These are phyloP conservation scores for Jacana jacana DNA, from an alignment of 2,113 vertebrate species.

Conservation along the genomic window DNA sequence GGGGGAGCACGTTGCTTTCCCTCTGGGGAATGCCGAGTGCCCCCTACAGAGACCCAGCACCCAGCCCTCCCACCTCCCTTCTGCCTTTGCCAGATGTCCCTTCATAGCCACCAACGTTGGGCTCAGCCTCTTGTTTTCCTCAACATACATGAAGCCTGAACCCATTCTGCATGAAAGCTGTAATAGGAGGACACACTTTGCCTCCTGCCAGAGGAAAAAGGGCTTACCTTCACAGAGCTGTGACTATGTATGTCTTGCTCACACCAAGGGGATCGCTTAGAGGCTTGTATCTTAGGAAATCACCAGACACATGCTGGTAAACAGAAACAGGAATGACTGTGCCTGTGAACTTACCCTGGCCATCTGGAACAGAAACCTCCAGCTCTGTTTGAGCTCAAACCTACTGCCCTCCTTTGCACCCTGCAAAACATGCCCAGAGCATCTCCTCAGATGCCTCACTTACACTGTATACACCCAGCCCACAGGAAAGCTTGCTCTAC, in stretches of 20 bases:
- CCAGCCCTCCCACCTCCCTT: background rate
- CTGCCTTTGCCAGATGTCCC: background rate
- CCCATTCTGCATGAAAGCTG: background rate
- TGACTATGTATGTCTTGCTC: background rate
- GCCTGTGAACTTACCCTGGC: background rate
- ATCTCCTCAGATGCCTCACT: background rate
- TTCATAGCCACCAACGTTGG: background rate
- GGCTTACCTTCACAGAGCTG: conserved; percentile 42
- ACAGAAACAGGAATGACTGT: conserved; percentile 60
- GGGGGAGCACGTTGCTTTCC: background rate
- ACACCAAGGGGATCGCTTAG: background rate
- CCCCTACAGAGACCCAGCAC: background rate
- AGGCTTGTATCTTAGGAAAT: background rate
- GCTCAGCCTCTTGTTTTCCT: background rate
- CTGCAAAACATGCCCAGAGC: background rate
- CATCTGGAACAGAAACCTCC: conserved; percentile 60
- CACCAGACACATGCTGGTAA: conserved; percentile 37
- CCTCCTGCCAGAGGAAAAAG: background rate
- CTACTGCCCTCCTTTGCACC: background rate
- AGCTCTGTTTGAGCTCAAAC: background rate
- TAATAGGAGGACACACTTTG: background rate
- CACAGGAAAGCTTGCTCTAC: background rate
- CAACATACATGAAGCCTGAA: background rate
- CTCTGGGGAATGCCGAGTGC: background rate
- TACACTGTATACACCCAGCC: background rate